phyloP scores from a whole-genome alignment of 2,113 vertebrate species.

The Cyanocitta stelleri region DNA sequence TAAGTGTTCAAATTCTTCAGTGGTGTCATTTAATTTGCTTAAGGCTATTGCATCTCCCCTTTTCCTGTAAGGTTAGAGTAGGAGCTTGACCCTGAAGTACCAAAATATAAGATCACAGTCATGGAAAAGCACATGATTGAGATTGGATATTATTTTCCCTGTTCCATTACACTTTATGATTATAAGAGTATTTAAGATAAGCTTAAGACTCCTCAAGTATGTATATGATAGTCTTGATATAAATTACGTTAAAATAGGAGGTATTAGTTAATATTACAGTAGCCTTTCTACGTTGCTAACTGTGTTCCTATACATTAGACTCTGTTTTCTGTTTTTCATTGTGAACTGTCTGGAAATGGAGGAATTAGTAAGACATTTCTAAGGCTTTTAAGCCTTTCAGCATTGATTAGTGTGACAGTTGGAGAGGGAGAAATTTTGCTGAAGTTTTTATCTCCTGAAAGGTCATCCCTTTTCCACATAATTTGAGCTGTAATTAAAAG shows the following conservation, averaged over 20 bases:
- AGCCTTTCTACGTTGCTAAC: not conserved
- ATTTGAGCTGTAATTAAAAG: slow-evolving; percentile 13
- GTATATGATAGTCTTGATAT: not conserved
- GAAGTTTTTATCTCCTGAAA: not conserved
- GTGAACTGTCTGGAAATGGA: not conserved
- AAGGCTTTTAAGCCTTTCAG: not conserved
- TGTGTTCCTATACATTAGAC: not conserved
- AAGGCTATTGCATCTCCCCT: not conserved
- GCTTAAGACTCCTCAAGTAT: not conserved
- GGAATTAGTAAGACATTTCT: not conserved
- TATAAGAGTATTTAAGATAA: not conserved
- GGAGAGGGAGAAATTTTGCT: not conserved
- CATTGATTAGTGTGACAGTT: not conserved
- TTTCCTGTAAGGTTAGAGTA: not conserved
- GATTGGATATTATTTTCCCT: not conserved
- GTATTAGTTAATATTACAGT: not conserved
- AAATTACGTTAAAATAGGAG: not conserved
- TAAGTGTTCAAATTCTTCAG: not conserved
- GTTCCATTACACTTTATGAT: not conserved
- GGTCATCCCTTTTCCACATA: not conserved
- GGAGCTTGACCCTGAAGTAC: not conserved
- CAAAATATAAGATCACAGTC: not conserved
- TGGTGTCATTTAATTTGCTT: not conserved
- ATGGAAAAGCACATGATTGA: not conserved
- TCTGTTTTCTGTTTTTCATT: not conserved